phyloP scores from a whole-genome alignment of 2,888 invertebrate species.

The Sialis fuliginosa region DNA sequence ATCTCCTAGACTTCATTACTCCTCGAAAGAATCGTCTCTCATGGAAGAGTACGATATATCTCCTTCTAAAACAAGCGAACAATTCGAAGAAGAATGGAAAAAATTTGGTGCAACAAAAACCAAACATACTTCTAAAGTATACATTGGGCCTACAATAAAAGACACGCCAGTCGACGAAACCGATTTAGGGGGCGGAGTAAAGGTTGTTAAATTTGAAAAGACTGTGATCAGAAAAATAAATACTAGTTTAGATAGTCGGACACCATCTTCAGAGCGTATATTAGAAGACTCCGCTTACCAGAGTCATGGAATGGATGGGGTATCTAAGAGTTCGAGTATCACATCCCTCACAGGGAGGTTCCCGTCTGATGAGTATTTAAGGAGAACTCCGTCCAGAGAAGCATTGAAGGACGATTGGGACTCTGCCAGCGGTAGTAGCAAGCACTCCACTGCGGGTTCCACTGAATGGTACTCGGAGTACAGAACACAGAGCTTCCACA shows the following conservation, averaged over 20 bases:
- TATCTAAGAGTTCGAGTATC: slow-evolving; percentile 33
- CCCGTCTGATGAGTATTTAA: slow-evolving; percentile 34
- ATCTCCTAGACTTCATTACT: slow-evolving; percentile 3
- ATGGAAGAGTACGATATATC: slow-evolving; percentile 23
- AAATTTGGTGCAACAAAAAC: slow-evolving; percentile 10
- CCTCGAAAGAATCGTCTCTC: slow-evolving; percentile 19
- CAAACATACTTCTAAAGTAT: slow-evolving; percentile 19
- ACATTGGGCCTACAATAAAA: no score
- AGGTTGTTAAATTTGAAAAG: slow-evolving; percentile 54
- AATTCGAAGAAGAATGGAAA: slow-evolving; percentile 26
- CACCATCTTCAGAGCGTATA: slow-evolving; percentile 33
- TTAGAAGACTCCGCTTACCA: slow-evolving; percentile 39
- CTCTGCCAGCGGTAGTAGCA: slow-evolving; percentile 21
- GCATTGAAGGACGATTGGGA: slow-evolving; percentile 21
- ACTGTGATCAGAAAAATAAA: slow-evolving; percentile 39
- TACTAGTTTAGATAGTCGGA: slow-evolving; percentile 23
- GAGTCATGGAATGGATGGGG: slow-evolving; percentile 26
- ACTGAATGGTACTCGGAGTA: slow-evolving; percentile 41
- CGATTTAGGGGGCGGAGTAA: slow-evolving; percentile 40
- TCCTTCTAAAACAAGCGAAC: slow-evolving; percentile 17
- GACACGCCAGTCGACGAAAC: slow-evolving; percentile 35
- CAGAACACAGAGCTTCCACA: slow-evolving; percentile 39
- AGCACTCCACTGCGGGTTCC: slow-evolving; percentile 21
- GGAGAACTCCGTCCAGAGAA: slow-evolving; percentile 22
- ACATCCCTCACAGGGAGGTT: slow-evolving; percentile 30